Conservation (phyloP, 2,888 invertebrate species). For the Drosophila flavopinicola region DNA sequence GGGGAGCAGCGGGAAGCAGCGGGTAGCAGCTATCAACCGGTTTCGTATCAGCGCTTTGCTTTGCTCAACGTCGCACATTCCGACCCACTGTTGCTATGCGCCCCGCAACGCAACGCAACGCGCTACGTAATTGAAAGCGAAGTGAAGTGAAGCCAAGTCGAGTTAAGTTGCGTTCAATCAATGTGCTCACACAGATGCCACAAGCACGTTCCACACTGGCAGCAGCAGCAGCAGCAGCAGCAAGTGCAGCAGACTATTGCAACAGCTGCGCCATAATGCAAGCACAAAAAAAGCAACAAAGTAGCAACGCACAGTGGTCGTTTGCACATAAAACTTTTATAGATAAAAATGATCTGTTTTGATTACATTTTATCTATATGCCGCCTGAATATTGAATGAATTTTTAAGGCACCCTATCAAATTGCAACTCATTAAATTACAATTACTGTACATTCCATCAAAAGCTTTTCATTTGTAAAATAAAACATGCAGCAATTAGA, state of each 20-base stretch:
- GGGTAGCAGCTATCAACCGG: slow-evolving; percentile 46
- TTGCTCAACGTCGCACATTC: slow-evolving; percentile 27
- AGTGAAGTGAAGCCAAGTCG: slow-evolving; percentile 24
- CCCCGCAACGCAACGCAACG: slow-evolving; percentile 1
- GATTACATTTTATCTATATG: no score
- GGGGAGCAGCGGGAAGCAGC: background rate
- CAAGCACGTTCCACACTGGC: slow-evolving; percentile 18
- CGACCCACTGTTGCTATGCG: slow-evolving; percentile 57
- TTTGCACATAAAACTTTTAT: no score
- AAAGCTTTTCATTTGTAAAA: no score
- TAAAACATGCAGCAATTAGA: background rate
- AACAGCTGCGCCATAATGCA: slow-evolving; percentile 29
- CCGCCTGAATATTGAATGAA: no score
- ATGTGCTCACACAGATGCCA: slow-evolving; percentile 20
- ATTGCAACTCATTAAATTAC: no score
- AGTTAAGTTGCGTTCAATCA: slow-evolving; percentile 8
- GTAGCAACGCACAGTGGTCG: slow-evolving; percentile 1
- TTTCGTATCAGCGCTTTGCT: slow-evolving; percentile 54
- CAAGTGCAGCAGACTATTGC: slow-evolving; percentile 29
- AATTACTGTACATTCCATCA: no score
- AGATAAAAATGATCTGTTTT: no score
- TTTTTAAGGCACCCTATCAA: no score
- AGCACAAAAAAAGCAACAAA: background rate
- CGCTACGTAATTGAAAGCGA: slow-evolving; percentile 30
- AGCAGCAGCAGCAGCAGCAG: slow-evolving; percentile 2